These are phyloP conservation scores for Aspidiotus rigidus DNA, from an alignment of 2,888 invertebrate species.

Conservation along the genomic window DNA sequence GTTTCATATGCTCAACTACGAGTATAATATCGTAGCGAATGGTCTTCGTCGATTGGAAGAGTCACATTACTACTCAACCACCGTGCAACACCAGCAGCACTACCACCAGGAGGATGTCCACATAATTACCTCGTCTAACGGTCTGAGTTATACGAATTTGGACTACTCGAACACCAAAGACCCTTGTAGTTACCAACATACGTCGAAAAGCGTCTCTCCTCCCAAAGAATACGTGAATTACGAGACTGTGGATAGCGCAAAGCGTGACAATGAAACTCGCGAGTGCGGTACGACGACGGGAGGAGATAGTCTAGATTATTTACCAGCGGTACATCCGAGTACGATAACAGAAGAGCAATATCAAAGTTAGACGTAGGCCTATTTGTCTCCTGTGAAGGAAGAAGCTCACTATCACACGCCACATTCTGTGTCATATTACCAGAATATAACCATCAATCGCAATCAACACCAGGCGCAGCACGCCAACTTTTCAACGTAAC, in stretches of 20 bases:
- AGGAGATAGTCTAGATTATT: constrained; percentile 19
- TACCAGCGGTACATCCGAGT: constrained; percentile 11
- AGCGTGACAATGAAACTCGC: constrained; percentile 43
- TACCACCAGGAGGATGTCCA: constrained; percentile 43
- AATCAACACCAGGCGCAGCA: constrained; percentile 40
- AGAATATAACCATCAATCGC: constrained; percentile 41
- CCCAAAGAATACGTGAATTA: constrained; percentile 42
- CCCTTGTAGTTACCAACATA: constrained; percentile 27
- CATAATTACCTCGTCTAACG: constrained; percentile 75
- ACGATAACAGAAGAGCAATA: constrained; percentile 27
- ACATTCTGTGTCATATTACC: constrained; percentile 21
- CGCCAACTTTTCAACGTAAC: not conserved
- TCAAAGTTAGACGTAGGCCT: constrained; percentile 9
- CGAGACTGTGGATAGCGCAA: constrained; percentile 29
- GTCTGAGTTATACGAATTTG: constrained; percentile 79
- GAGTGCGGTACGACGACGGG: constrained; percentile 2
- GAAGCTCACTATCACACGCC: constrained; percentile 26
- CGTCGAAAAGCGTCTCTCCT: not conserved
- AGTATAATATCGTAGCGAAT: not conserved
- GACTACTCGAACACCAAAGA: constrained; percentile 53
- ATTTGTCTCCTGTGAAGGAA: constrained; percentile 14
- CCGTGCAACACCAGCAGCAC: constrained; percentile 41
- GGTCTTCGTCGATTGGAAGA: constrained; percentile 8
- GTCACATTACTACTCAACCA: constrained; percentile 41
- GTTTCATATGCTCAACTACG: constrained; percentile 10